Evolutionary conservation across 2,797 vertebrate genomes (phyloP).

Genomic region (Sebastes jordani): DNA sequence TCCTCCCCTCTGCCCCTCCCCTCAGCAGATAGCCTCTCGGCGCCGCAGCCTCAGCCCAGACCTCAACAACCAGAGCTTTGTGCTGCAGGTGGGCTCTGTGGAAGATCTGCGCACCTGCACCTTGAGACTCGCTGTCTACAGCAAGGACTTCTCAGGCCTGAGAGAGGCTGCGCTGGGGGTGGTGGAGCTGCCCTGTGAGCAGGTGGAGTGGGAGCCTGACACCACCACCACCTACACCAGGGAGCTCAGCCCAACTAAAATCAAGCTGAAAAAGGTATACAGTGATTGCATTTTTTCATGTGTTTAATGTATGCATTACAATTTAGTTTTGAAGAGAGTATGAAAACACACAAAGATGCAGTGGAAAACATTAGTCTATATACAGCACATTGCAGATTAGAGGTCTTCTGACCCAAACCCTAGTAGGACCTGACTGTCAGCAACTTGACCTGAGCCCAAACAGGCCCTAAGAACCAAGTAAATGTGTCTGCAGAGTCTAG

Average conservation of each 20-base stretch:
- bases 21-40: conserved; percentile 67
- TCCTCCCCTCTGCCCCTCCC: conserved; percentile 75
- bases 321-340: not conserved
- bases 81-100: conserved; percentile 73
- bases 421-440: not conserved
- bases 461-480: not conserved
- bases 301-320: not conserved
- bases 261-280: conserved; percentile 84
- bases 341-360: not conserved
- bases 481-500: not conserved
- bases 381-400: not conserved
- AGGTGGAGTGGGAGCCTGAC: conserved; percentile 77
- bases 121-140: conserved; percentile 78
- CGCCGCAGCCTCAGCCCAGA: conserved; percentile 79
- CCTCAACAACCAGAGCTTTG: conserved; percentile 74
- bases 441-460: not conserved
- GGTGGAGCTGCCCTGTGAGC: conserved; percentile 80
- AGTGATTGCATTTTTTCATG: not conserved
- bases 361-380: not conserved
- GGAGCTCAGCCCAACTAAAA: conserved; percentile 76
- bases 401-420: not conserved
- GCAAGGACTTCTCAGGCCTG: conserved; percentile 82
- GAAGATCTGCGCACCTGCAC: conserved; percentile 77
- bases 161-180: conserved; percentile 79
- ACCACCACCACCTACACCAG: conserved; percentile 65